These are phyloP conservation scores for Ridgeia piscesae DNA, from an alignment of 1,140 invertebrate species.

Conservation along the genomic window DNA sequence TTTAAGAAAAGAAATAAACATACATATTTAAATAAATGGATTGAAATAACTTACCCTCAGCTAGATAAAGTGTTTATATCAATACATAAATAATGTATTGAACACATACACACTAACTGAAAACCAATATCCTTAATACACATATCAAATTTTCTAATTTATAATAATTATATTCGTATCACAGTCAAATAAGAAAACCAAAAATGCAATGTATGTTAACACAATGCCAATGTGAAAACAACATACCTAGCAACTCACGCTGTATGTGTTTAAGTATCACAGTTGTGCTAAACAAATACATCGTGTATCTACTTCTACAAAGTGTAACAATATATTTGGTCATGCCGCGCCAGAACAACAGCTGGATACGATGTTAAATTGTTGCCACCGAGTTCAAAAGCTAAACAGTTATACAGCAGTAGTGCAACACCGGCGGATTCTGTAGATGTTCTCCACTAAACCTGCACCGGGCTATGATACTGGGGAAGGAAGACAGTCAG, in stretches of 20 bases:
- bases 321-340: not conserved
- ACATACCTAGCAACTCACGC: not conserved
- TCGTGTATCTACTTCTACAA: not conserved
- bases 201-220: not conserved
- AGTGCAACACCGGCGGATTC: not conserved
- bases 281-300: not conserved
- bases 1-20: not conserved
- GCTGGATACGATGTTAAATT: not conserved
- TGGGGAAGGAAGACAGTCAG: not conserved
- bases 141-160: not conserved
- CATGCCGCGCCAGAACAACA: not conserved
- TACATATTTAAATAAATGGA: not conserved
- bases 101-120: not conserved
- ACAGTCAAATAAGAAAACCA: not conserved
- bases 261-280: not conserved
- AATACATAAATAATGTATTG: not conserved
- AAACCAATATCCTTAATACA: not conserved
- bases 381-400: not conserved
- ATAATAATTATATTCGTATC: not conserved
- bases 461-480: not conserved
- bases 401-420: not conserved
- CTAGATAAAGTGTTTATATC: not conserved
- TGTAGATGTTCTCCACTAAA: not conserved
- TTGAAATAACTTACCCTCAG: not conserved
- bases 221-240: not conserved